These are phyloP conservation scores for Acrobasis suavella DNA, from an alignment of 2,888 invertebrate genomes.

Conservation along the genomic window DNA sequence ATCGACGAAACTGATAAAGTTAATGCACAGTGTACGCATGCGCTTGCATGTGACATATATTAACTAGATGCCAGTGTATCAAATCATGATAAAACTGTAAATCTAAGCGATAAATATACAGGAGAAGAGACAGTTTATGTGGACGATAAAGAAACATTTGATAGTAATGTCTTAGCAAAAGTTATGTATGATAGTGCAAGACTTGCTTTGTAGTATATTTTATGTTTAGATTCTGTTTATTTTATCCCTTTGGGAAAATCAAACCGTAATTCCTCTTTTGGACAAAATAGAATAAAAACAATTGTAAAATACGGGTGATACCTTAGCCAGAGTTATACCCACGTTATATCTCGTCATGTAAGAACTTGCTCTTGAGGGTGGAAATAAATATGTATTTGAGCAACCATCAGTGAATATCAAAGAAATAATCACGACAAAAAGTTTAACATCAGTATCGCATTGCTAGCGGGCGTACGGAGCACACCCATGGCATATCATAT, in stretches of 20 bases:
- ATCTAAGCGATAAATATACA: not conserved
- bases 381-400: too few species aligned
- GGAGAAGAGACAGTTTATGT: not conserved
- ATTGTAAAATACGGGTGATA: too few species aligned
- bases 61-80: not conserved
- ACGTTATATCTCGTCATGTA: too few species aligned
- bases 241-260: too few species aligned
- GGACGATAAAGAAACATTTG: not conserved
- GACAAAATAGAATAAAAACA: too few species aligned
- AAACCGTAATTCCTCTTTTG: too few species aligned
- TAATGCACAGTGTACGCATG: not conserved
- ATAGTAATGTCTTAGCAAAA: too few species aligned
- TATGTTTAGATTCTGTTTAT: too few species aligned
- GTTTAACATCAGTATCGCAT: conserved; percentile 22
- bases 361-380: too few species aligned
- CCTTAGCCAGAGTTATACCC: too few species aligned
- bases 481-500: conserved; percentile 24
- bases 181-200: too few species aligned
- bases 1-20: conserved; percentile 3
- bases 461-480: conserved; percentile 29
- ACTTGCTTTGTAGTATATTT: too few species aligned
- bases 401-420: not conserved
- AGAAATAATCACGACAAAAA: not conserved
- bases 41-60: not conserved
- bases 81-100: not conserved